Evolutionary conservation across 2,888 invertebrate species (phyloP), one percentile per base, ranked within the genome.

Genomic region (Oscheius sp.): DNA sequence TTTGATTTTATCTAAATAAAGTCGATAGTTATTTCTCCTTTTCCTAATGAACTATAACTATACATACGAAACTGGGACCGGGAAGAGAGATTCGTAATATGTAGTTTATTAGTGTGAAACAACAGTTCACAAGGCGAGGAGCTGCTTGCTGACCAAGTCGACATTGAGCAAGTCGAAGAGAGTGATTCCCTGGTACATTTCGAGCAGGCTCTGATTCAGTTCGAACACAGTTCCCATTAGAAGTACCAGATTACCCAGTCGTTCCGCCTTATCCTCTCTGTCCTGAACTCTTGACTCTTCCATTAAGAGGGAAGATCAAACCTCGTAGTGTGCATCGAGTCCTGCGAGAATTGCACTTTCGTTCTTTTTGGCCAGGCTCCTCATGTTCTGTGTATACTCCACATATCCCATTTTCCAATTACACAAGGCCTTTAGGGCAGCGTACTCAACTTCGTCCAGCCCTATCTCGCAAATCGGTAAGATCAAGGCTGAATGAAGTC

Each of bases 351-450:
- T 11, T 1, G 73, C 79, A 47, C 53, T 73, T 42, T 79, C 78
- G 62, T 81, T 79, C 57, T 77, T 79, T 53, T 78, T 77, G n/a
- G 73, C 81, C 9, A 81, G 48, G 9, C 50, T 59, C 60, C 75
- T 72, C 66, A 81, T 76, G 9, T 75, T 73, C 32, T 72, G 73
- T 9, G 81, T 75, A 57, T 71, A 81, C 53, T 81, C 81, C 37
- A 76, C 77, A 65, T 81, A 81, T 1, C 79, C 83, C 53, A 83
- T 65, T 72, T 83, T 83, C 83, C 80, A 82, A 7, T 79, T 75
- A 42, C 80, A 80, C 1, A 83, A 50, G 0, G 79, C 83, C 66
- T 82, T 83, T 3, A 83, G 70, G 7, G 80, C 83, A 11, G 83
- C 80, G 35, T 79, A 80, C 37, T 83, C 83, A 13, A 82, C 79